A percentile compares a stretch with the other conserved stretches of the same genome.
Evolutionary conservation across 2,888 invertebrate genomes (phyloP).

Genomic region (Drosophila siamana): DNA sequence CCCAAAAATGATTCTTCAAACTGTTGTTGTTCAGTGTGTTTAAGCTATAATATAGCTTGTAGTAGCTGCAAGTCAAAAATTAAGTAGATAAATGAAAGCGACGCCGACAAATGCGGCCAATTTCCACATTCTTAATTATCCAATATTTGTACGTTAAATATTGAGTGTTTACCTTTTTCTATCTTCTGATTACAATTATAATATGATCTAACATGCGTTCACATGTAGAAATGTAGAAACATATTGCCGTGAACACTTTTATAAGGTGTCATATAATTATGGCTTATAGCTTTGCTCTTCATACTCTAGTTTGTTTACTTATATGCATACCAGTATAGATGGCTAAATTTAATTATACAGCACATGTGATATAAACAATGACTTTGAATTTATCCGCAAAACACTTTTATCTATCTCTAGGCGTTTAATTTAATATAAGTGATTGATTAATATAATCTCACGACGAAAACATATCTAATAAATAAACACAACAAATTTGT

Average conservation of each 20-base stretch:
- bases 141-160: conserved; percentile 55
- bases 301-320: conserved; percentile 20
- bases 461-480: not conserved
- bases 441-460: not conserved
- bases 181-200: conserved; percentile 32
- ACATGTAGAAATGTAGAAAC: not conserved
- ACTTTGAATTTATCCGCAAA: conserved; percentile 7
- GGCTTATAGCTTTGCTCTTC: conserved; percentile 4
- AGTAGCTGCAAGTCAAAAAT: conserved; percentile 4
- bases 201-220: conserved; percentile 12
- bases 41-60: not conserved
- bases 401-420: conserved; percentile 2
- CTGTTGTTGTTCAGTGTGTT: not conserved
- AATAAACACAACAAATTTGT: not conserved
- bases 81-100: conserved; percentile 40
- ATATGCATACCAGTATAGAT: conserved; percentile 4
- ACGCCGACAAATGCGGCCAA: conserved; percentile 44
- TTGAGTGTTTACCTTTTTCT: conserved; percentile 37
- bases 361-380: conserved; percentile 12
- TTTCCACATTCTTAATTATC: conserved; percentile 52
- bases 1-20: not conserved
- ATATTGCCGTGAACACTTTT: conserved; percentile 8
- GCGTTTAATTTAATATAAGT: not conserved
- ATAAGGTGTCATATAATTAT: conserved; percentile 20
- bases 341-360: conserved; percentile 6